phyloP scores from a whole-genome alignment of 2,797 vertebrate genomes.

The Anguilla pacifica region DNA sequence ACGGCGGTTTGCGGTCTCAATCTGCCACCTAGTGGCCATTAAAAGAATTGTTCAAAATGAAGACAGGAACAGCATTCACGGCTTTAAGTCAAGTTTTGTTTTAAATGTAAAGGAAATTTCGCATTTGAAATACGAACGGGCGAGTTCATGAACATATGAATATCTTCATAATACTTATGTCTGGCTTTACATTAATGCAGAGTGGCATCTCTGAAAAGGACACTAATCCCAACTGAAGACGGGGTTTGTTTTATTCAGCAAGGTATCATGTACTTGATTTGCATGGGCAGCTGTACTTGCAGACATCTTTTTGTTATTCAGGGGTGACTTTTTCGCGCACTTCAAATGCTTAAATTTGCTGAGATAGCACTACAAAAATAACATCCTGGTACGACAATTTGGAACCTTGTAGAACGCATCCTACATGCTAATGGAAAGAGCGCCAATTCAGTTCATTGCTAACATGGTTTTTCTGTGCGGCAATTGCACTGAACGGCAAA shows the following conservation, averaged over 20 bases:
- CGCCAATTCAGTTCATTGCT: neutral
- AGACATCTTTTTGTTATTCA: neutral
- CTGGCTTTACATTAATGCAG: neutral
- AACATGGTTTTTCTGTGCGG: neutral
- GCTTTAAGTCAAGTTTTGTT: neutral
- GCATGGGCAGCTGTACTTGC: neutral
- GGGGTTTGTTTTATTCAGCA: neutral
- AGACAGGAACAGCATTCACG: neutral
- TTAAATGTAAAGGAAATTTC: neutral
- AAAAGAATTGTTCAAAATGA: neutral
- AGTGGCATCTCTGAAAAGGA: neutral
- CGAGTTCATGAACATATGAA: neutral
- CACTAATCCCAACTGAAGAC: neutral
- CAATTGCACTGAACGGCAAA: neutral
- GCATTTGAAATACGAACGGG: neutral
- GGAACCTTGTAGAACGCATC: neutral
- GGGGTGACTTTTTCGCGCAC: neutral
- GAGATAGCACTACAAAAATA: neutral
- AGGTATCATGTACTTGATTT: neutral
- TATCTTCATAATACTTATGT: neutral
- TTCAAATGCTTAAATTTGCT: neutral
- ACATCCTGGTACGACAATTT: neutral
- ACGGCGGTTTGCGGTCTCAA: neutral
- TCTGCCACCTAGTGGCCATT: constrained; percentile 36
- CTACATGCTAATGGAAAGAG: neutral